Evolutionary conservation across 1,140 invertebrate species (phyloP).

Genomic region (Drosophila auraria): DNA sequence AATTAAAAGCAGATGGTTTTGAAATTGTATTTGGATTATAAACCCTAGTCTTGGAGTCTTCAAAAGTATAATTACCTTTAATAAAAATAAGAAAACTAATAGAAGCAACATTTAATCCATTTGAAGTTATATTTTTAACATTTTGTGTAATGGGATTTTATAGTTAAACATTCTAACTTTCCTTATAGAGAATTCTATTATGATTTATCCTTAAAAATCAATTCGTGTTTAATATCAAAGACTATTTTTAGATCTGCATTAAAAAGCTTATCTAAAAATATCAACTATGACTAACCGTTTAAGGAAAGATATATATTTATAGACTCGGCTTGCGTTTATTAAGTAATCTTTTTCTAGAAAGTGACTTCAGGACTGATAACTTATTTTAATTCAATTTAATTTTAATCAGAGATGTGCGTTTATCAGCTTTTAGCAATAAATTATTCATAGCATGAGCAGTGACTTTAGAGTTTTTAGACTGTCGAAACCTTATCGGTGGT

Average conservation of each 20-base stretch:
- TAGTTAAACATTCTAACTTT: too few relatives aligned
- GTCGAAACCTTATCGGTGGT: conserved; percentile 1
- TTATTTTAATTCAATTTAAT: conserved; percentile 24
- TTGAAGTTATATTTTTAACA: not conserved
- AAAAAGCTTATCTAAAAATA: not conserved
- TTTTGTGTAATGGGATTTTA: too few relatives aligned
- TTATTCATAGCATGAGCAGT: conserved; percentile 11
- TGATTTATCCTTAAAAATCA: not conserved
- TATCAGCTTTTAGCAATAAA: conserved; percentile 24
- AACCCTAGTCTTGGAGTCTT: not conserved
- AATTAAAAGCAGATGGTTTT: conserved; percentile 25
- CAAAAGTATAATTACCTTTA: too few relatives aligned
- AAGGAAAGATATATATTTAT: conserved; percentile 1
- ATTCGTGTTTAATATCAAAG: not conserved
- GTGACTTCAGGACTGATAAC: not conserved
- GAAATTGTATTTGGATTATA: not conserved
- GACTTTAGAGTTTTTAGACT: not conserved
- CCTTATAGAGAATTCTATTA: not conserved
- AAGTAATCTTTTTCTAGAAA: conserved; percentile 9
- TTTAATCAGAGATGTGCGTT: not conserved
- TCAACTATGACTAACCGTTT: not conserved
- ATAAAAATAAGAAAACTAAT: too few relatives aligned
- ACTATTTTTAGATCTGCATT: too few relatives aligned
- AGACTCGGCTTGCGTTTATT: not conserved
- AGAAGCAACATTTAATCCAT: too few relatives aligned